A percentile compares a stretch with the other conserved stretches of the same genome.
Conservation (phyloP, 92 coral and sea anemone genomes). For the Ricordea florida region DNA sequence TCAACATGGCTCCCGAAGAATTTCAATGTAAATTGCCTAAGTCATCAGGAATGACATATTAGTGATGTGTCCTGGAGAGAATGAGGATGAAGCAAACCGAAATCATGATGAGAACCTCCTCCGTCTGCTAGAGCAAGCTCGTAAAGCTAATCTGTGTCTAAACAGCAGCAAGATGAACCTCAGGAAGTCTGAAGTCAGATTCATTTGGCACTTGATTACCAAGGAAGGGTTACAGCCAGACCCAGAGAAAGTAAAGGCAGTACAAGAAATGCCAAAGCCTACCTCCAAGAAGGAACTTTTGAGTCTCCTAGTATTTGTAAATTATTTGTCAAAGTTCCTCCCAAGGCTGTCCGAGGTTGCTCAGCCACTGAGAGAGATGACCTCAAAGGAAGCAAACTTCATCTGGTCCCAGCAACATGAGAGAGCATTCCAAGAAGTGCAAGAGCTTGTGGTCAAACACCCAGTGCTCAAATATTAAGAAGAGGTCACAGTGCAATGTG, state of each 20-base stretch:
- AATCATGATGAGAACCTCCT: conserved; percentile 44
- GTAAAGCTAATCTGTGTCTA: conserved; percentile 19
- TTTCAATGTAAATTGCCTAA: conserved; percentile 23
- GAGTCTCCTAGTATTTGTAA: conserved; percentile 21
- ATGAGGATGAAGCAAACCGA: conserved; percentile 3
- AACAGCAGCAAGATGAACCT: conserved; percentile 23
- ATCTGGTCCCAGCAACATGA: conserved; percentile 59
- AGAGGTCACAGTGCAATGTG: conserved; percentile 48
- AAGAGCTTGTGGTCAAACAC: conserved; percentile 40
- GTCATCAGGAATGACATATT: conserved; percentile 20
- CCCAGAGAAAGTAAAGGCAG: conserved; percentile 14
- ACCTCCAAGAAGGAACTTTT: neutral
- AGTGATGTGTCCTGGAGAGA: conserved; percentile 33
- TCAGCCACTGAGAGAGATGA: conserved; percentile 45
- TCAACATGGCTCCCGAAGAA: conserved; percentile 42
- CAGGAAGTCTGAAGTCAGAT: conserved; percentile 22
- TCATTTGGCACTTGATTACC: conserved; percentile 34
- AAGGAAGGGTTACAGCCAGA: conserved; percentile 44
- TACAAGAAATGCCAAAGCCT: conserved; percentile 12
- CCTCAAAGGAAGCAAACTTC: conserved; percentile 16
- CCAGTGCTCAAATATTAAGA: conserved; percentile 50
- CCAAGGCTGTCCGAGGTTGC: conserved; percentile 48
- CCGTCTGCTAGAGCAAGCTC: conserved; percentile 27
- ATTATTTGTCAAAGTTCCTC: conserved; percentile 25
- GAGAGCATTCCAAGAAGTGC: conserved; percentile 29